phyloP scores from a whole-genome alignment of 2,797 vertebrate species.

The Hybognathus amarus region DNA sequence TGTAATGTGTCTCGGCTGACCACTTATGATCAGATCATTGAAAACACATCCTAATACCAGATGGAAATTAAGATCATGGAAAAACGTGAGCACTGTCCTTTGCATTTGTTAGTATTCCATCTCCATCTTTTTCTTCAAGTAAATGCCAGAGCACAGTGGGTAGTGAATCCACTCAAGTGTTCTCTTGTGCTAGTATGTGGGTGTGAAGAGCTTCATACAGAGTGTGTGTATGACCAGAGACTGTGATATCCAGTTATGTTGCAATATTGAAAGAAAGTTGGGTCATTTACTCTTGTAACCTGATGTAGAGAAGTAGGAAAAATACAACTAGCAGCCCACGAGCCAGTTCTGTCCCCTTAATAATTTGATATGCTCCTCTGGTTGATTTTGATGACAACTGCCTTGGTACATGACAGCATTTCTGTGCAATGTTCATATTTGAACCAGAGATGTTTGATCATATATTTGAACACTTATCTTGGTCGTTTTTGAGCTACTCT shows the following conservation, averaged over 20 bases:
- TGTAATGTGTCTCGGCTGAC: background rate
- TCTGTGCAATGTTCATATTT: background rate
- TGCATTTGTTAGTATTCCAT: background rate
- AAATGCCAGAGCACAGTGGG: conserved; percentile 15
- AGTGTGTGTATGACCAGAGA: background rate
- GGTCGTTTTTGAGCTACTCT: background rate
- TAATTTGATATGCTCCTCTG: background rate
- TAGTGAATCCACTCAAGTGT: background rate
- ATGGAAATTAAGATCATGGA: background rate
- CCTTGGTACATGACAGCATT: background rate
- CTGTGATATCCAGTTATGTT: background rate
- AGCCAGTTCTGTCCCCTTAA: background rate
- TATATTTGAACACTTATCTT: background rate
- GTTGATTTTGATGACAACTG: background rate
- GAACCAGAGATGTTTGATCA: background rate
- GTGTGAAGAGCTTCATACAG: background rate
- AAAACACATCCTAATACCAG: background rate
- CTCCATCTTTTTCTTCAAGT: background rate
- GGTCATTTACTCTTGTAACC: background rate
- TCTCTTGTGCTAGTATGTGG: background rate
- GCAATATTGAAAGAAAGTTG: background rate
- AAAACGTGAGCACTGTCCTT: background rate
- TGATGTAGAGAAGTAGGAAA: background rate
- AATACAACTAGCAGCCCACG: background rate
- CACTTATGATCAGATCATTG: background rate